phyloP scores from a whole-genome alignment of 2,888 invertebrate genomes.

The Monopis laevigella region DNA sequence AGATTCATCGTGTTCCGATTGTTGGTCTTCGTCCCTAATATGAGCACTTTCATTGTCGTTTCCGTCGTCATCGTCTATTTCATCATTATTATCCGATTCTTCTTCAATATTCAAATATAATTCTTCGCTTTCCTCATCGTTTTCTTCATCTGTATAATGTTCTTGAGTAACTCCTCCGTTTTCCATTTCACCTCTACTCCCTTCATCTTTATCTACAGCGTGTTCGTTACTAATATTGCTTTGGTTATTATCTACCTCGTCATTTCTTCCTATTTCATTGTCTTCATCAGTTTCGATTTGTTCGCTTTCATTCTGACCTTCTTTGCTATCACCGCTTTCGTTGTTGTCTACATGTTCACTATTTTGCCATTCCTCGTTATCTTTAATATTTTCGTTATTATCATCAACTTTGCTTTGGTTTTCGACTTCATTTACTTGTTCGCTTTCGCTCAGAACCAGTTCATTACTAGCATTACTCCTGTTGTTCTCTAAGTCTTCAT shows the following conservation, averaged over 20 bases:
- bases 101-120: constrained; percentile 15
- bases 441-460: neutral
- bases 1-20: constrained; percentile 17
- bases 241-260: neutral
- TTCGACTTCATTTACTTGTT: neutral
- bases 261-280: neutral
- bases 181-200: neutral
- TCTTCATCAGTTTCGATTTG: neutral
- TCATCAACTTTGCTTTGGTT: neutral
- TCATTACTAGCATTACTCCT: neutral
- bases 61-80: constrained; percentile 18
- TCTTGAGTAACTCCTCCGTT: neutral
- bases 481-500: neutral
- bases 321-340: neutral
- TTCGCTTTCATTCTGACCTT: neutral
- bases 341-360: neutral
- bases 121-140: constrained; percentile 12
- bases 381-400: neutral
- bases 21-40: neutral
- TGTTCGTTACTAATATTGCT: neutral
- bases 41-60: constrained; percentile 14
- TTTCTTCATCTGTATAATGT: constrained; percentile 12
- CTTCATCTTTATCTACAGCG: neutral
- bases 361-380: neutral
- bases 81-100: constrained; percentile 18